Evolutionary conservation across 2,113 vertebrate species (phyloP), one percentile per base, ranked within the genome.

Genomic region (Stigmatopora nigra): DNA sequence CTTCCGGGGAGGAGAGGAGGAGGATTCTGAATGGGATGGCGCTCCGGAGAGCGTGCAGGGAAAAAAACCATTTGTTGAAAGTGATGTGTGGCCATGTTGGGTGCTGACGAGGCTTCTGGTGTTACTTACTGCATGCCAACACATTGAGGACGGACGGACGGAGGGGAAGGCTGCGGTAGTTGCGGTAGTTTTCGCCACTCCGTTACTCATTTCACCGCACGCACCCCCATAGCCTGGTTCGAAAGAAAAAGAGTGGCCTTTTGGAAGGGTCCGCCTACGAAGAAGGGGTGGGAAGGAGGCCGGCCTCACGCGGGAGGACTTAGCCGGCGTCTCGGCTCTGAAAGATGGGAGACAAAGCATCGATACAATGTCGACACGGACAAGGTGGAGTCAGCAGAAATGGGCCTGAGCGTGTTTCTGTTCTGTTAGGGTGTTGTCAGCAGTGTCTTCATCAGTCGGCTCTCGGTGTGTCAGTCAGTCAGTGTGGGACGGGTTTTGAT

Each of bases 221-320:
- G 77, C 64, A 82, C 22, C 83, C 76, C 76, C 75, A 63, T 80
- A 76, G 78, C 82, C 78, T 83, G 76, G 73, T 77, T 79, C 64
- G 70, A 56, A 31, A 56, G 53, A 70, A 68, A 77, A 68, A 81
- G 25, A 31, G 25, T 73, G 72, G 72, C 73, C 38, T 80, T 83
- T 76, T 74, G 73, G 70, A 72, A 72, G 45, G 82, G 72, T 75
- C 79, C 71, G 59, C 81, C 78, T 83, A 85, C 10, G 71, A 12
- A 53, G 51, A 20, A 19, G 20, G 51, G 51, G 51, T 22, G 8
- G 52, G 5, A 51, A 2, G 48, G 48, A 31, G 53, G 53, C 53
- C 65, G 48, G 61, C 76, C 94, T 95, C 92, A 95, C 93, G 94
- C 89, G 88, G 89, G 87, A 89, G 94, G 93, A 88, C 92, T 93